Evolutionary conservation across 2,113 vertebrate genomes (phyloP).

Genomic region (Oenanthe melanoleuca): DNA sequence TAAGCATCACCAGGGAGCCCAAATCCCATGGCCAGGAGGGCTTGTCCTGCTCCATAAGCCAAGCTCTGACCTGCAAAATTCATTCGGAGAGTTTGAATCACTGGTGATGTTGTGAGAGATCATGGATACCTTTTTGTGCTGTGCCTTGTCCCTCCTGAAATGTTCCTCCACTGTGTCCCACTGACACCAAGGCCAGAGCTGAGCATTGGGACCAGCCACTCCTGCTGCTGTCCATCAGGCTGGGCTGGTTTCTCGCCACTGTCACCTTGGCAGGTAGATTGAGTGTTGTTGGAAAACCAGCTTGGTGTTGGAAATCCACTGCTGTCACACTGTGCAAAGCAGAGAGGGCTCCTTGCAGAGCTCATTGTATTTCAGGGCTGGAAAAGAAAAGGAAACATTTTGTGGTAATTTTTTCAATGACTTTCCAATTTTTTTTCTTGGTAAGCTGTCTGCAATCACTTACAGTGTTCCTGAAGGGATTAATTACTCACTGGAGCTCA

Average conservation of each 20-base stretch:
- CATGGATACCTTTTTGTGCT: background rate
- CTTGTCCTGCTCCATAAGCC: background rate
- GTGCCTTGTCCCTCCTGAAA: background rate
- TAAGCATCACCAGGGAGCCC: background rate
- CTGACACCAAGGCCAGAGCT: rapidly evolving
- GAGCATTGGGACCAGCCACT: rapidly evolving
- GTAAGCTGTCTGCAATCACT: conserved; percentile 60
- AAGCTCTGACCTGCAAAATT: background rate
- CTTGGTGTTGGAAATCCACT: background rate
- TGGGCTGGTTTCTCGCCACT: background rate
- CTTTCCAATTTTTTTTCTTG: conserved; percentile 38
- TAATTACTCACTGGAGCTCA: conserved; percentile 31
- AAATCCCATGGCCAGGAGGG: background rate
- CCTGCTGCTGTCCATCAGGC: rapidly evolving
- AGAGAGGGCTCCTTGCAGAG: background rate
- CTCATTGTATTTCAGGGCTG: background rate
- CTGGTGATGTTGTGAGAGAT: background rate
- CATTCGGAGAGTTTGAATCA: rapidly evolving
- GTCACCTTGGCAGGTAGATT: background rate
- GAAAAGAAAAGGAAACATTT: conserved; percentile 5
- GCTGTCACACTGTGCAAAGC: background rate
- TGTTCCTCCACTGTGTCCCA: rapidly evolving
- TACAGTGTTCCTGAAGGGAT: conserved; percentile 56
- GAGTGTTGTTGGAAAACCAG: background rate
- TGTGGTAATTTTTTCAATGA: conserved; percentile 37